Evolutionary conservation across 2,113 vertebrate genomes (phyloP).

Genomic region (Axis porcinus): DNA sequence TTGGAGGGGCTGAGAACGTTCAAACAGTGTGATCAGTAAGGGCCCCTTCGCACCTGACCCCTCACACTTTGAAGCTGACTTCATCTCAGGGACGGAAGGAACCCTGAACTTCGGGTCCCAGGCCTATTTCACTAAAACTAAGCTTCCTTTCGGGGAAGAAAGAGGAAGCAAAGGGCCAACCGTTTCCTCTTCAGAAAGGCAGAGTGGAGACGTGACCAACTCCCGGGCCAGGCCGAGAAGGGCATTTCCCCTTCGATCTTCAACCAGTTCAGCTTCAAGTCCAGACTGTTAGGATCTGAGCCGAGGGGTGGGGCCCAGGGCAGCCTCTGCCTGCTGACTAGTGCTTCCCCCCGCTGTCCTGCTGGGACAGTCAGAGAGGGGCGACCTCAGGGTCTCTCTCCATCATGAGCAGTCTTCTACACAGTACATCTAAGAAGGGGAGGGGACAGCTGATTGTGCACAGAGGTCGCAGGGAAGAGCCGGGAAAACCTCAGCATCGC

Average conservation of each 20-base stretch:
- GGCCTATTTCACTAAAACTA: neutral
- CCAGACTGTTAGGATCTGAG: neutral
- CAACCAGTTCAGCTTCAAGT: neutral
- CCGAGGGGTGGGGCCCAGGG: neutral
- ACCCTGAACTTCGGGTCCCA: neutral
- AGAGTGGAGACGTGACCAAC: neutral
- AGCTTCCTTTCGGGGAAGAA: neutral
- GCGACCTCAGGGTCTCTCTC: neutral
- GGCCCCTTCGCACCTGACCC: neutral
- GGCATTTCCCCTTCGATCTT: neutral
- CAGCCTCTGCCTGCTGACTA: neutral
- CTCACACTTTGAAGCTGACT: neutral
- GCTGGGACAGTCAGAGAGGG: neutral
- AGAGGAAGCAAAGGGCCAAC: neutral
- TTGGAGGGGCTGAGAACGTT: neutral
- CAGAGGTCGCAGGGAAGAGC: neutral
- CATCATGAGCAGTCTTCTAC: neutral
- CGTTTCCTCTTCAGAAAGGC: neutral
- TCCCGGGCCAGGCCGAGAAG: neutral
- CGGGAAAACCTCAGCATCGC: neutral
- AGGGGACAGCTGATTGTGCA: neutral
- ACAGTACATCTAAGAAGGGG: neutral
- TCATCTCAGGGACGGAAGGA: neutral
- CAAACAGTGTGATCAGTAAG: neutral
- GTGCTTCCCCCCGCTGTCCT: neutral